Evolutionary conservation across 2,888 invertebrate genomes (phyloP), one percentile per base, ranked within the genome.

Genomic region (Hedychridium roseum): DNA sequence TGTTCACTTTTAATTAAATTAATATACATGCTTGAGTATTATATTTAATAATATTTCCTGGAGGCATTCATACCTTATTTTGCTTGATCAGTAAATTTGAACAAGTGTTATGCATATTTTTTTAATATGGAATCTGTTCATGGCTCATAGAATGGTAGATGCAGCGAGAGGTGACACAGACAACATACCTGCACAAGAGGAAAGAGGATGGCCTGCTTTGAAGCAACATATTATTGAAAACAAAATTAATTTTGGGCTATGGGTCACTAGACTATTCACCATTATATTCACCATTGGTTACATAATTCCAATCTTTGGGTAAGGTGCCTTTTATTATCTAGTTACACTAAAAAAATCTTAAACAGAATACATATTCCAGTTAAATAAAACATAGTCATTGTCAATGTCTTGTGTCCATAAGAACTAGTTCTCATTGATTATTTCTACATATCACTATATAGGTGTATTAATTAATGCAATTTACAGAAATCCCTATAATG

Each of bases 251-350:
- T 89, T 92, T 32, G 89, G 89, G 1, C 82, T 96, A 46, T 97
- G 96, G 93, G 85, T 88, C 11, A 91, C 94, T 23, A 84, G 98
- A 67, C 77, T 96, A 16, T 83, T 93, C 48, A 92, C 94, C 1
- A 86, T 97, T 17, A 72, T 93, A 11, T 95, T 91, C 78, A 88
- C 92, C 11, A 74, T 93, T 64, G 87, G 88, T 71, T 97, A 95
- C 80, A 82, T 96, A 38, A 77, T 97, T 68, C 96, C 96, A 43
- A 79, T 95, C 65, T 90, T 96, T 80, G 91, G 92, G 93, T 96
- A 82, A 85, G 88, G 82, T 45, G 23, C 42, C 31, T 45, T 45
- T 50, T 53, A 45, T 45, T 28, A 18, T 17, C 74, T 80, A 2
- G 62, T 73, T 4, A 36, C 9, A 4, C 1, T 7, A 12, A 21